Base-by-base conservation (phyloP, 2,113 vertebrate species). In the Siphamia tubifer region DNA sequence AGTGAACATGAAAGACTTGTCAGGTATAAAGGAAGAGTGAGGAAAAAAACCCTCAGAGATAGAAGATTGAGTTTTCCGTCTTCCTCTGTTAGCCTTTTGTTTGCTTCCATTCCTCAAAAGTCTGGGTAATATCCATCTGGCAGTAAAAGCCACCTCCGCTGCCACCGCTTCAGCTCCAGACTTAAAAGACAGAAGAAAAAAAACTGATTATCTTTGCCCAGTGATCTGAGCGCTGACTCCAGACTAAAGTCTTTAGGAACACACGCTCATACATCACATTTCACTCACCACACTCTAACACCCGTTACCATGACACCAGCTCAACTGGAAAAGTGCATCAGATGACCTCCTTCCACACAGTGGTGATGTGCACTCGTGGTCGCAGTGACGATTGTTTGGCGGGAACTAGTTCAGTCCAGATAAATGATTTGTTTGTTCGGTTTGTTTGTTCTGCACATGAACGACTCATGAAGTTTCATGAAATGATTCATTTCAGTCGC, bases 201-300 rank as follows among this genome's bases (percentile, higher is more conserved):
- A 88, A 82, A 89, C n/a, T n/a, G 90, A 94, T 92, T 92, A 83
- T 92, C 91, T 91, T 91, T 89, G 84, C 87, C 85, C 83, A 62
- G 86, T 89, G 86, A 93, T 91, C 93, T 92, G 85, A 82, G 81
- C 90, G 77, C 89, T 68, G 78, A 83, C 88, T 84, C 28, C 49
- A 68, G 49, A 74, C 64, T 93, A 95, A 95, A 94, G 84, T 92
- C 84, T 90, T 93, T 94, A 94, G 77, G 85, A 82, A 88, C 64
- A 92, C 71, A 83, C 90, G 86, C 83, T 87, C 88, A 87, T 91
- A 90, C 77, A 92, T 93, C 84, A 94, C 90, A 77, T 73, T 91
- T 82, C 77, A 76, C 81, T 87, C 68, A 71, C 79, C 87, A 83
- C 86, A 84, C 89, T 92, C 87, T 52, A 91, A 93, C 94, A 78